Conservation (phyloP, 2,113 vertebrate genomes). For the Oryzias woworae region DNA sequence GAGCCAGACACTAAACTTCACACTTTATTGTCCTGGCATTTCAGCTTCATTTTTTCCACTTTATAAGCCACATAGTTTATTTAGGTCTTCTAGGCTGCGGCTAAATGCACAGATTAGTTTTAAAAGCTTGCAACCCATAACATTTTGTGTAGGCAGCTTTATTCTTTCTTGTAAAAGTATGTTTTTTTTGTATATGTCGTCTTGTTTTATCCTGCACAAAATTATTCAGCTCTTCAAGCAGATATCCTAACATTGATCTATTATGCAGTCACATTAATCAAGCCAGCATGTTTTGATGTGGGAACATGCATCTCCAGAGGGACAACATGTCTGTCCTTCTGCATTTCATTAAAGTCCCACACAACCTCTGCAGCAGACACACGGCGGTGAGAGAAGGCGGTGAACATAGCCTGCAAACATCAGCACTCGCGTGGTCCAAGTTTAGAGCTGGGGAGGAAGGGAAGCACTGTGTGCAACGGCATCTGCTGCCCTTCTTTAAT, state of each 20-base stretch:
- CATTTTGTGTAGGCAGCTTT: constrained; percentile 1
- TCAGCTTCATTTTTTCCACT: constrained; percentile 15
- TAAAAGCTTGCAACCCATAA: constrained; percentile 6
- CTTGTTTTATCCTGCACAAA: constrained; percentile 16
- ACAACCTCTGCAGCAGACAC: not conserved
- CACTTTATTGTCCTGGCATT: constrained; percentile 18
- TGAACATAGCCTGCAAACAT: constrained; percentile 5
- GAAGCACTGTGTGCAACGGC: constrained; percentile 17
- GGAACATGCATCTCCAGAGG: constrained; percentile 23
- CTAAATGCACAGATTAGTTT: not conserved
- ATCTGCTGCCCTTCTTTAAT: constrained; percentile 35
- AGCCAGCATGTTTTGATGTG: constrained; percentile 30
- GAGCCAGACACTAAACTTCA: constrained; percentile 9
- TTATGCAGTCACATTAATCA: constrained; percentile 59
- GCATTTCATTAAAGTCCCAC: constrained; percentile 34
- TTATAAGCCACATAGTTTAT: constrained; percentile 1
- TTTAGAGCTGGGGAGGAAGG: constrained; percentile 13
- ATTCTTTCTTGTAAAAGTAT: not conserved
- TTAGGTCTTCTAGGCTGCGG: not conserved
- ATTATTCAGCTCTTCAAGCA: constrained; percentile 43
- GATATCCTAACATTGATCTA: constrained; percentile 31
- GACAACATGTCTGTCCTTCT: not conserved
- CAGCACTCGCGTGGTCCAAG: constrained; percentile 1
- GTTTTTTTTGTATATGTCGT: not conserved
- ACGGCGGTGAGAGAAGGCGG: not conserved